Conservation (phyloP, 2,888 invertebrate species). For the Oscheius onirici region DNA sequence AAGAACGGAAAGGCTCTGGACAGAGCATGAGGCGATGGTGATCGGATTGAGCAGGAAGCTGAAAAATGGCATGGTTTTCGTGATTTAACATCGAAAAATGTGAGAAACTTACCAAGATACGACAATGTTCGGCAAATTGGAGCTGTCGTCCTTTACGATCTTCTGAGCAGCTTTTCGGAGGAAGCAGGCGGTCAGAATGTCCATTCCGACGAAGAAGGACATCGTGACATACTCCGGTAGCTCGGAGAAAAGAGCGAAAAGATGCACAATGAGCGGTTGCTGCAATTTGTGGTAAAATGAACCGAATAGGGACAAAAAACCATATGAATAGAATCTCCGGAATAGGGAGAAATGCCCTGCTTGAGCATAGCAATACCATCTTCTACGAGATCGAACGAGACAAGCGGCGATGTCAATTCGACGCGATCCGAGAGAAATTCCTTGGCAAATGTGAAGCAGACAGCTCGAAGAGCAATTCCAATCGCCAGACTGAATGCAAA, state of each 20-base stretch:
- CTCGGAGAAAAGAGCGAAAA: not conserved
- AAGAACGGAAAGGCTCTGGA: constrained; percentile 56
- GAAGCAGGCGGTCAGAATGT: constrained; percentile 4
- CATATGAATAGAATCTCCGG: constrained; percentile 29
- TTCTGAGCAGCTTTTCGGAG: constrained; percentile 1
- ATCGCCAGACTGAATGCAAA: not conserved
- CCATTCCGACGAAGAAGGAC: constrained; percentile 2
- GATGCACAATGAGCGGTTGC: constrained; percentile 18
- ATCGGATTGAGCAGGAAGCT: constrained; percentile 68
- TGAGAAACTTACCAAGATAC: constrained; percentile 12
- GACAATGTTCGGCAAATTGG: not conserved
- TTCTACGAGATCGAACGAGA: constrained; percentile 17
- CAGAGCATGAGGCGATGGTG: constrained; percentile 57
- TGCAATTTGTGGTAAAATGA: not conserved
- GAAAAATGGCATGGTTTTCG: too few relatives aligned
- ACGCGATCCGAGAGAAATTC: constrained; percentile 21
- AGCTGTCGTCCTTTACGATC: not conserved
- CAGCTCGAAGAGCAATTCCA: constrained; percentile 11
- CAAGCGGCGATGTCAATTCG: constrained; percentile 35
- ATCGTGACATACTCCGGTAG: not conserved
- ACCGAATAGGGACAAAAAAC: not conserved
- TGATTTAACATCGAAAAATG: not conserved
- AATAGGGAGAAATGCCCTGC: constrained; percentile 39
- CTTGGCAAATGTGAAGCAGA: constrained; percentile 1
- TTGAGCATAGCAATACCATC: constrained; percentile 40